Percentiles rank a stretch among this genome's conserved stretches.
These are phyloP conservation scores for Castor canadensis DNA, from an alignment of 2,113 vertebrate species.

Conservation along the genomic window DNA sequence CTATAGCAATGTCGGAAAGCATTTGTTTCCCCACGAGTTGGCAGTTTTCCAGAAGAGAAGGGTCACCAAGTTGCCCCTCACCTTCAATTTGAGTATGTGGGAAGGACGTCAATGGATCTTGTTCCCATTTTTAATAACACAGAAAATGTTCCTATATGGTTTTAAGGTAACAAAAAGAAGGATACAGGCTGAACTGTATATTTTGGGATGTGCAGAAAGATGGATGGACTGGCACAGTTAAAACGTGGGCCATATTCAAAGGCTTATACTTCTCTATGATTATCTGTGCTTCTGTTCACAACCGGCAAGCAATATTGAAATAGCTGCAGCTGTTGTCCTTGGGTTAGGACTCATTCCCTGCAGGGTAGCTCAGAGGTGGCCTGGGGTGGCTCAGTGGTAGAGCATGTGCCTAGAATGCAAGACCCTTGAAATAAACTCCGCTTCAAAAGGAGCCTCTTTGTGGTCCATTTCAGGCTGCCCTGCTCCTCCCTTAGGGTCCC, in stretches of 20 bases:
- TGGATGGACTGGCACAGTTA: not conserved
- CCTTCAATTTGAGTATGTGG: not conserved
- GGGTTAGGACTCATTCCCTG: not conserved
- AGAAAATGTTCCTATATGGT: not conserved
- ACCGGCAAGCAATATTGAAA: not conserved
- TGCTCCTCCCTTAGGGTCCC: not conserved
- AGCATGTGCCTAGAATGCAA: not conserved
- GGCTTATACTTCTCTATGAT: not conserved
- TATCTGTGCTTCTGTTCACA: not conserved
- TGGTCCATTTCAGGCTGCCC: not conserved
- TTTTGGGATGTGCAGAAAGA: not conserved
- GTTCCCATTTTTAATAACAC: not conserved
- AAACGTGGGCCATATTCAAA: not conserved
- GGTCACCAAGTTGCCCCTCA: not conserved
- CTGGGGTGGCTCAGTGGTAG: too few species aligned
- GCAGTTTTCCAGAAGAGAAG: not conserved
- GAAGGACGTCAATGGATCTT: not conserved
- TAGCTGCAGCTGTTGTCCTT: not conserved
- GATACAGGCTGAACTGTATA: not conserved
- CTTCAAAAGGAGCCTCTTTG: not conserved
- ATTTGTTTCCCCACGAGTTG: not conserved
- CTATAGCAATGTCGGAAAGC: not conserved
- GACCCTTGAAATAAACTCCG: not conserved
- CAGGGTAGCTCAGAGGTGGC: too few species aligned
- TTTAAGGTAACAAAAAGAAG: not conserved